Percentiles rank a stretch among this genome's conserved stretches.
phyloP scores from a whole-genome alignment of 2,797 vertebrate genomes.

The Rhynchonycteris naso region DNA sequence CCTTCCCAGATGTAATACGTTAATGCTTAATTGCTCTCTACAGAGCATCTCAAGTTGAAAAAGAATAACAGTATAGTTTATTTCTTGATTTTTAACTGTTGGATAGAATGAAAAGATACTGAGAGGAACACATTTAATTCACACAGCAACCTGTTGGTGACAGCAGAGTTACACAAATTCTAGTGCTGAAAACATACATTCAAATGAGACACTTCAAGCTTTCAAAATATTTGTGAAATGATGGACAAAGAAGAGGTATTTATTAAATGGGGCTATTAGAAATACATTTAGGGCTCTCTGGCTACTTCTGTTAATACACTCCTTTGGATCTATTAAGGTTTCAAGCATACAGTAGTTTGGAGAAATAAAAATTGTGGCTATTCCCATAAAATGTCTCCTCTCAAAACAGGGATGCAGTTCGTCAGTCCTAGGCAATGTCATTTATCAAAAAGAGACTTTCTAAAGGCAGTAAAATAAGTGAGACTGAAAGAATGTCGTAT shows the following conservation, averaged over 20 bases:
- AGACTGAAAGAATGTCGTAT: not conserved
- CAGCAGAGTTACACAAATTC: slow-evolving; percentile 85
- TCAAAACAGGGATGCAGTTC: slow-evolving; percentile 59
- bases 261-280: slow-evolving; percentile 86
- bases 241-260: slow-evolving; percentile 83
- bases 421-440: not conserved
- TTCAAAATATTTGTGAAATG: slow-evolving; percentile 80
- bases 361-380: slow-evolving; percentile 76
- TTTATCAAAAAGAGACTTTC: slow-evolving; percentile 26
- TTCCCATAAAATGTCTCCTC: slow-evolving; percentile 44
- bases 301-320: slow-evolving; percentile 82
- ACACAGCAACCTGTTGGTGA: slow-evolving; percentile 86
- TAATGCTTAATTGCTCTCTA: slow-evolving; percentile 83
- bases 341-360: slow-evolving; percentile 76
- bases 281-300: slow-evolving; percentile 84
- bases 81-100: slow-evolving; percentile 77
- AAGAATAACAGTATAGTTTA: slow-evolving; percentile 69
- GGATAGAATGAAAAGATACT: slow-evolving; percentile 49
- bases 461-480: not conserved
- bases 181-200: slow-evolving; percentile 58
- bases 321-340: slow-evolving; percentile 76
- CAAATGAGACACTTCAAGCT: slow-evolving; percentile 65
- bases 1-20: slow-evolving; percentile 80
- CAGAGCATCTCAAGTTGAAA: slow-evolving; percentile 70
- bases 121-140: slow-evolving; percentile 79